Base-by-base conservation (phyloP, 2,888 invertebrate genomes). In the Rotaria magnacalcarata region DNA sequence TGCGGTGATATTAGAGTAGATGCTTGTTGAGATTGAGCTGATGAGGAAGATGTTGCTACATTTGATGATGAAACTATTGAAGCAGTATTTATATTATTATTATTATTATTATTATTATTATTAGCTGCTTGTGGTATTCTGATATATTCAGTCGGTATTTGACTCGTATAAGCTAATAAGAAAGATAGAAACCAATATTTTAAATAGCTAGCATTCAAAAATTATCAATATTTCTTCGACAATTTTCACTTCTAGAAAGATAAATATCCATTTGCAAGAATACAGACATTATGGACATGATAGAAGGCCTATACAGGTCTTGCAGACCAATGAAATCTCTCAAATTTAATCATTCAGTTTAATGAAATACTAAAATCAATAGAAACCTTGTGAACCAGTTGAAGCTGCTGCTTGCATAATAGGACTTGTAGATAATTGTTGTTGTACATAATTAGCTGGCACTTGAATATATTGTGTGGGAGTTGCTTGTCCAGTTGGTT, bases 401-500 rank as follows among this genome's bases (percentile, higher is more conserved):
- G 80, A 58, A 56, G 21, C 34, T 14, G 84, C 21, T 41, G 56
- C 41, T 84, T 60, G 84, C 34, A 27, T 84, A 27, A 34, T 19
- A 27, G 84, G 52, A 52, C 84, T 52, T 16, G 50, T 52, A 21
- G 84, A 34, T 52, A 54, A n/a, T 52, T 34, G 54, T n/a, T 50
- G 52, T 52, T 84, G 84, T 24, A 11, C 27, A 50, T 80, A 80
- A 24, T 80, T 43, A 10, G n/a, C 24, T 43, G 80, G 47, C 21
- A 80, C 3, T 47, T 80, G 75, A 75, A 75, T 75, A 75, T 75
- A 75, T 75, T 41, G 75, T 41, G 41, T 24, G 24, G 43, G 43
- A 24, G 50, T 19, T 52, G 84, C 34, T 27, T 50, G 52, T n/a
- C 14, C 50, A 7, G 84, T 84, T 67, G 67, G 86, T 67, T 86